These are phyloP conservation scores for Morpho achilles DNA, from an alignment of 2,888 invertebrate species.

Conservation along the genomic window DNA sequence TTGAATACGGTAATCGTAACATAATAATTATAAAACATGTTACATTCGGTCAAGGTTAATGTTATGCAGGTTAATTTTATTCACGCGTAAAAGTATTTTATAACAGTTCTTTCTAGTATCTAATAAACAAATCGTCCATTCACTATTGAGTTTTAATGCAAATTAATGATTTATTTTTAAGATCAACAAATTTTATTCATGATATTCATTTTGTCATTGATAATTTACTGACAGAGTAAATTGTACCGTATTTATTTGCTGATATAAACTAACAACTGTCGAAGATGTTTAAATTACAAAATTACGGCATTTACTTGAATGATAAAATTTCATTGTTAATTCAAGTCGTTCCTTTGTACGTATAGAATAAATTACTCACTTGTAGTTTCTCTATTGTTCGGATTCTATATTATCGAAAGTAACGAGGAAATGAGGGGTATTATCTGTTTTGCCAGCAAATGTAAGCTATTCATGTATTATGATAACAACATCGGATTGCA, in stretches of 20 bases:
- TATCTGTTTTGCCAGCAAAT: constrained; percentile 47
- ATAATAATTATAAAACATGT: constrained; percentile 33
- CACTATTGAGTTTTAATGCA: too few species aligned
- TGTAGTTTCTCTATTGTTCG: constrained; percentile 40
- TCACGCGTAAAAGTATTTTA: constrained; percentile 17
- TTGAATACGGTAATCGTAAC: constrained; percentile 28
- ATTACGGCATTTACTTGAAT: constrained; percentile 23
- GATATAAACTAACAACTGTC: neutral
- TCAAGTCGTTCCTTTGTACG: constrained; percentile 31
- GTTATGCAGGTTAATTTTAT: constrained; percentile 6
- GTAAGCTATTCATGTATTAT: constrained; percentile 45
- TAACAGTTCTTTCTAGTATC: neutral
- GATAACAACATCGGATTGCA: constrained; percentile 39
- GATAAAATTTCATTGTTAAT: constrained; percentile 21
- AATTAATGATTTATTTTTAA: too few species aligned
- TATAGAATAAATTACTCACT: constrained; percentile 34
- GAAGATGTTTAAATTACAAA: constrained; percentile 16
- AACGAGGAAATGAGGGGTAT: constrained; percentile 53
- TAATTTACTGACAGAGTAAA: too few species aligned
- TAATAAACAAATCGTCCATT: too few species aligned
- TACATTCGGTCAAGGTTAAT: constrained; percentile 35
- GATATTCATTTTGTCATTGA: too few species aligned
- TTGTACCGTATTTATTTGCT: too few species aligned
- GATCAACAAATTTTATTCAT: too few species aligned
- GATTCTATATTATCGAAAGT: constrained; percentile 49